phyloP scores from a whole-genome alignment of 2,113 vertebrate genomes.

The Otus sunia region DNA sequence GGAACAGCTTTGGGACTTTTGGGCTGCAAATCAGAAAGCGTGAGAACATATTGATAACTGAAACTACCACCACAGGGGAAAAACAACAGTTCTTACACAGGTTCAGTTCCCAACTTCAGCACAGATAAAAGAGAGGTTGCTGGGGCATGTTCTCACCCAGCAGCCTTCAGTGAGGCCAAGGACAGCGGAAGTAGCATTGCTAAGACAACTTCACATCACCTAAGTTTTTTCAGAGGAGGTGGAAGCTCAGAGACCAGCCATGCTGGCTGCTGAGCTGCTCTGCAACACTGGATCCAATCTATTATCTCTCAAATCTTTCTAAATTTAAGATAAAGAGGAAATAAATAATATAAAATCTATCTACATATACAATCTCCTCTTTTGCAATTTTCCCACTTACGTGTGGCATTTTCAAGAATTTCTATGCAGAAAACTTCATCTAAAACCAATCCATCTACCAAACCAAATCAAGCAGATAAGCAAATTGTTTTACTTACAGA shows the following conservation, averaged over 20 bases:
- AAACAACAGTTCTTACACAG: rapidly evolving
- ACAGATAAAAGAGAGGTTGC: neutral
- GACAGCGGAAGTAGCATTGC: rapidly evolving
- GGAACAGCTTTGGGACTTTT: neutral
- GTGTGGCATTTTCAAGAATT: neutral
- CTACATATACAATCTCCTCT: neutral
- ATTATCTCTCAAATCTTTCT: neutral
- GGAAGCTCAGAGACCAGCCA: neutral
- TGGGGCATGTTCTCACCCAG: neutral
- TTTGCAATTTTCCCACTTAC: neutral
- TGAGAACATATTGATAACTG: neutral
- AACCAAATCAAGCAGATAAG: neutral
- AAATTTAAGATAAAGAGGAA: neutral
- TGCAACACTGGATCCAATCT: neutral
- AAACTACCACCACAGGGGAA: neutral
- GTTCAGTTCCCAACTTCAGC: neutral
- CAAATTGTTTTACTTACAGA: neutral
- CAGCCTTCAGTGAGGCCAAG: neutral
- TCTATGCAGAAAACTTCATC: neutral
- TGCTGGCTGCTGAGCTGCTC: neutral
- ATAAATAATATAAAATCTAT: neutral
- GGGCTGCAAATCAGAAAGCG: neutral
- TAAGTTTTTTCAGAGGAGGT: neutral
- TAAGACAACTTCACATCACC: neutral
- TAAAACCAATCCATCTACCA: neutral